phyloP scores from a whole-genome alignment of 2,888 invertebrate species.

The Sphaerophoria rueppellii region DNA sequence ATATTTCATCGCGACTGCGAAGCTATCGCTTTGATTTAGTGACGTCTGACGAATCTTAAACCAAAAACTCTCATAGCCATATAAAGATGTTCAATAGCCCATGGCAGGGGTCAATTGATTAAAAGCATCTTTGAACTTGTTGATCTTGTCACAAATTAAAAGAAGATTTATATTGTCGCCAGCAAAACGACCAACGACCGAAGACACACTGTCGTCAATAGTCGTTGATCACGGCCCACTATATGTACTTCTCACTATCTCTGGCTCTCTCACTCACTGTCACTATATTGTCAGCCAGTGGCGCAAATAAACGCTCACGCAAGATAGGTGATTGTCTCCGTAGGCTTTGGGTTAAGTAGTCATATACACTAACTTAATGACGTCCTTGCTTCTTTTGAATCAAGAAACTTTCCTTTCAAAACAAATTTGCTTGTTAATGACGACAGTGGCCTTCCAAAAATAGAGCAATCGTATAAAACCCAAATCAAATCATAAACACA shows the following conservation, averaged over 20 bases:
- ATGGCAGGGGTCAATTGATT: slow-evolving; percentile 81
- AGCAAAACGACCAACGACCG: slow-evolving; percentile 50
- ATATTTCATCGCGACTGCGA: slow-evolving; percentile 22
- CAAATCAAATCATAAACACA: slow-evolving; percentile 4
- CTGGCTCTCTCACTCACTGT: slow-evolving; percentile 9
- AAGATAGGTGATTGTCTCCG: slow-evolving; percentile 37
- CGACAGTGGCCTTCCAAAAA: slow-evolving; percentile 41
- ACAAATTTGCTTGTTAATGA: not conserved
- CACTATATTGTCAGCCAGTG: slow-evolving; percentile 16
- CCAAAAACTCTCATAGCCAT: slow-evolving; percentile 49
- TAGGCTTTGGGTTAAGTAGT: not conserved
- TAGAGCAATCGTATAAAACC: slow-evolving; percentile 15
- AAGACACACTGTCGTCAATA: not conserved
- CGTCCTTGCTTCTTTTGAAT: not conserved
- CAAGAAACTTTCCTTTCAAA: not conserved
- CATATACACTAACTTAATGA: not conserved
- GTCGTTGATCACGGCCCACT: slow-evolving; percentile 41
- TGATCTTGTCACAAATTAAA: slow-evolving; percentile 83
- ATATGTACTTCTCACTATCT: slow-evolving; percentile 19
- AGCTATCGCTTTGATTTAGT: slow-evolving; percentile 26
- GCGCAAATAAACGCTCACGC: slow-evolving; percentile 24
- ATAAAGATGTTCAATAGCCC: slow-evolving; percentile 31
- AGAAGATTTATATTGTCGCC: slow-evolving; percentile 79
- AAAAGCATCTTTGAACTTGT: slow-evolving; percentile 82
- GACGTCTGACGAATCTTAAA: not conserved